Conservation (phyloP, 2,888 invertebrate species). For the Taenaris catops region DNA sequence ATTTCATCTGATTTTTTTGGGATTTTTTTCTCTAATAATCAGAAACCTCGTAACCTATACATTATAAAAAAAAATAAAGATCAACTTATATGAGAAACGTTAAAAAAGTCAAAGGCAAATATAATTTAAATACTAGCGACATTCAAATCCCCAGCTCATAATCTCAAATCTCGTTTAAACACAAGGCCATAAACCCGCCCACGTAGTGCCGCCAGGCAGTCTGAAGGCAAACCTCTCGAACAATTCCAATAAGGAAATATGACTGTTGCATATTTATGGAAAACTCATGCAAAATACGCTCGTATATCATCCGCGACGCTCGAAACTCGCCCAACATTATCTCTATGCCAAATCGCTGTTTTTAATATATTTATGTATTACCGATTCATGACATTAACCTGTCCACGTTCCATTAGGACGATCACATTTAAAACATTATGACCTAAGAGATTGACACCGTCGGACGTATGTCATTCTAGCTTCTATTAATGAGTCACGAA, state of each 20-base stretch:
- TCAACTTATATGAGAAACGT: too few species aligned
- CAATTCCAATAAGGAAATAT: conserved; percentile 31
- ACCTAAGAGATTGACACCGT: not conserved
- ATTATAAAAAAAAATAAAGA: too few species aligned
- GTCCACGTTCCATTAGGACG: conserved; percentile 1
- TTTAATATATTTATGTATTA: conserved; percentile 1
- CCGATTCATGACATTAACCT: conserved; percentile 3
- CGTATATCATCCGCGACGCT: conserved; percentile 26
- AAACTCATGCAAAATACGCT: conserved; percentile 37
- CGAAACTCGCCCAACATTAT: not conserved
- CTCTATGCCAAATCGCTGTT: not conserved
- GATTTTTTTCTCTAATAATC: too few species aligned
- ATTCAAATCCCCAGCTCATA: too few species aligned
- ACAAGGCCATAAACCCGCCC: conserved; percentile 23
- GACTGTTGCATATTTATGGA: conserved; percentile 35
- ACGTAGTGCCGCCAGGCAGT: conserved; percentile 51
- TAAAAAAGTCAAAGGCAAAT: too few species aligned
- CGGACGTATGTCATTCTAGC: too few species aligned
- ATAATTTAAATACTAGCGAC: too few species aligned
- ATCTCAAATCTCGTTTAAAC: conserved; percentile 15
- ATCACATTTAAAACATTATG: conserved; percentile 4
- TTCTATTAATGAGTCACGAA: too few species aligned
- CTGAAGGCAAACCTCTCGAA: conserved; percentile 53
- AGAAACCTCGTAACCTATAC: too few species aligned
- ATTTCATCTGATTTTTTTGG: too few species aligned